A percentile compares a stretch with the other conserved stretches of the same genome.
Evolutionary conservation across 2,797 vertebrate species (phyloP).

Genomic region (Pseudochirops corinnae): DNA sequence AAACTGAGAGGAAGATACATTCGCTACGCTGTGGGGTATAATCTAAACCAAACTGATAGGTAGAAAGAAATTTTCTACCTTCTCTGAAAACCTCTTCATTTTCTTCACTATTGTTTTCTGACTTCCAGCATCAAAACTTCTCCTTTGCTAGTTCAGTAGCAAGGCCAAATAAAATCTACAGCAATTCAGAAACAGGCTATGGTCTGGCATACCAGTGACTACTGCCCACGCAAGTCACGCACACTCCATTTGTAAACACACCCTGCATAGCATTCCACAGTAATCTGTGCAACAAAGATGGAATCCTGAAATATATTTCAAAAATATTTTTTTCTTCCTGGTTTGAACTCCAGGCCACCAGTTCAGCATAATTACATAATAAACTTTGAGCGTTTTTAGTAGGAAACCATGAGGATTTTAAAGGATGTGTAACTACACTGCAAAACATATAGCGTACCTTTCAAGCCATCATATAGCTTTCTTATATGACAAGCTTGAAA

Average conservation of each 20-base stretch:
- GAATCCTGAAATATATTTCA: not conserved
- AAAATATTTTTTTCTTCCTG: slow-evolving; percentile 7
- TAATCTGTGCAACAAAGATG: not conserved
- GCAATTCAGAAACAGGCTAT: not conserved
- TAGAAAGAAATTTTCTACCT: not conserved
- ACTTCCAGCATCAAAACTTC: slow-evolving; percentile 24
- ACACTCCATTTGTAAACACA: not conserved
- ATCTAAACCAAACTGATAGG: slow-evolving; percentile 2
- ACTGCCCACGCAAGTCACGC: not conserved
- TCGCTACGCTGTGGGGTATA: not conserved
- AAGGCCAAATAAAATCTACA: not conserved
- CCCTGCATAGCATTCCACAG: not conserved
- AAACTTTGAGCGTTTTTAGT: not conserved
- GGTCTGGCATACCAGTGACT: not conserved
- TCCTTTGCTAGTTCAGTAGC: not conserved
- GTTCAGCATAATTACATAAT: not conserved
- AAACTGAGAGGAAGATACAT: not conserved
- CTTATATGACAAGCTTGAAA: not conserved
- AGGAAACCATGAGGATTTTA: rapidly evolving
- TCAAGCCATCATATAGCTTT: slow-evolving; percentile 2
- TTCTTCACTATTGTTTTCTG: not conserved
- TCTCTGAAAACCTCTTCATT: not conserved
- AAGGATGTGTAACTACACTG: not conserved
- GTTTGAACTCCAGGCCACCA: not conserved
- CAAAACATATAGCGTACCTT: not conserved